Evolutionary conservation across 2,888 invertebrate species (phyloP).

Genomic region (Drosophila planitibia): DNA sequence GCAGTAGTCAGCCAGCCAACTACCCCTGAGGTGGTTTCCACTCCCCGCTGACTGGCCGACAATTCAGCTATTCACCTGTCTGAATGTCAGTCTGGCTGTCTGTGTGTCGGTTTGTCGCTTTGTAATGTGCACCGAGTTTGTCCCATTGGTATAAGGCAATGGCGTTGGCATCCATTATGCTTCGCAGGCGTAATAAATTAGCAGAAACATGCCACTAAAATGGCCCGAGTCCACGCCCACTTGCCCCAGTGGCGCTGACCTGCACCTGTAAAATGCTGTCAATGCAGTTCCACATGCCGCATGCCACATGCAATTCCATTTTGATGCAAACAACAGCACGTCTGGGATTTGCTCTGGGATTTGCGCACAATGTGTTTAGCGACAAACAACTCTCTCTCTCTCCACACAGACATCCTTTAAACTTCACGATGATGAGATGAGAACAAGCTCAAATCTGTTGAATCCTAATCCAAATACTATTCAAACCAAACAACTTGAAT

Average conservation of each 20-base stretch:
- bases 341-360: conserved; percentile 72
- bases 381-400: conserved; percentile 45
- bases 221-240: conserved; percentile 58
- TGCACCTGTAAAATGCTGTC: conserved; percentile 73
- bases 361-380: conserved; percentile 80
- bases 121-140: conserved; percentile 57
- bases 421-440: conserved; percentile 24
- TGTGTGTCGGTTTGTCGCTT: conserved; percentile 31
- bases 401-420: neutral
- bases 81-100: conserved; percentile 19
- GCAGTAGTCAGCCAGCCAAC: conserved; percentile 20
- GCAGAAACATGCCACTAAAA: conserved; percentile 81
- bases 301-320: conserved; percentile 68
- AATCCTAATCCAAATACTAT: neutral
- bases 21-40: conserved; percentile 38
- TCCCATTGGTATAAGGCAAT: conserved; percentile 56
- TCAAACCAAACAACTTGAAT: conserved; percentile 33
- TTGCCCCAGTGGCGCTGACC: conserved; percentile 50
- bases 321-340: conserved; percentile 66
- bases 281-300: conserved; percentile 60
- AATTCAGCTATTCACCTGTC: conserved; percentile 27
- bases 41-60: conserved; percentile 3
- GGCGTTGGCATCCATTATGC: conserved; percentile 59
- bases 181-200: conserved; percentile 80
- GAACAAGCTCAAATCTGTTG: conserved; percentile 21